Conservation (phyloP, 1,140 invertebrate genomes). For the Hyphantria cunea region DNA sequence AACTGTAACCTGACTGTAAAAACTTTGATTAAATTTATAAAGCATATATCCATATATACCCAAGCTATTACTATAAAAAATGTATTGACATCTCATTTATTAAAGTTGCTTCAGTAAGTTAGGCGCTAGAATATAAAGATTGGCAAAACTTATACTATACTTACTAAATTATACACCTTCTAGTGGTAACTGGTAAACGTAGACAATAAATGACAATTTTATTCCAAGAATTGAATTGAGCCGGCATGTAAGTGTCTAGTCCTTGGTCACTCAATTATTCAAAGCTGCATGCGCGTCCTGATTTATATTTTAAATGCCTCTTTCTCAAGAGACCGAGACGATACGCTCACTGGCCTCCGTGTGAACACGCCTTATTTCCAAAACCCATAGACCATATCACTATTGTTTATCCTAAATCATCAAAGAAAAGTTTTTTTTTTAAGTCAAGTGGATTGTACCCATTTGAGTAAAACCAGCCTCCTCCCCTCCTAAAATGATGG, state of each 20-base stretch:
- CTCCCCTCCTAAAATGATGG: too few species aligned
- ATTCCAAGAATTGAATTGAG: neutral
- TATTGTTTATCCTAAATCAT: constrained; percentile 3
- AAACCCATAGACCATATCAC: constrained; percentile 10
- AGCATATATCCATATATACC: too few species aligned
- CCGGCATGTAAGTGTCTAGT: neutral
- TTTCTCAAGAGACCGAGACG: constrained; percentile 49
- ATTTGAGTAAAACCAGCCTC: too few species aligned
- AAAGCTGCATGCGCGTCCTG: constrained; percentile 2
- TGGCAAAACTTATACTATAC: too few species aligned
- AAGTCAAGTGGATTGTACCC: neutral
- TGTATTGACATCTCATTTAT: too few species aligned
- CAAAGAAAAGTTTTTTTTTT: too few species aligned
- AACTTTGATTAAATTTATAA: too few species aligned
- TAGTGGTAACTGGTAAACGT: neutral
- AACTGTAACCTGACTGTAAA: too few species aligned
- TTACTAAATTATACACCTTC: too few species aligned
- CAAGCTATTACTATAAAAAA: too few species aligned
- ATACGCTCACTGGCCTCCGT: constrained; percentile 44
- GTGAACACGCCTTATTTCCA: constrained; percentile 47
- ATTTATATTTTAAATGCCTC: constrained; percentile 42
- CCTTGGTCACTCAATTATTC: constrained; percentile 8
- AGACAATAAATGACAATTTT: neutral
- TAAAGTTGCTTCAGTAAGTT: too few species aligned
- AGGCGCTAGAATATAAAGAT: too few species aligned